Base-by-base conservation (phyloP, 1,140 invertebrate genomes). In the Diuraphis noxia region DNA sequence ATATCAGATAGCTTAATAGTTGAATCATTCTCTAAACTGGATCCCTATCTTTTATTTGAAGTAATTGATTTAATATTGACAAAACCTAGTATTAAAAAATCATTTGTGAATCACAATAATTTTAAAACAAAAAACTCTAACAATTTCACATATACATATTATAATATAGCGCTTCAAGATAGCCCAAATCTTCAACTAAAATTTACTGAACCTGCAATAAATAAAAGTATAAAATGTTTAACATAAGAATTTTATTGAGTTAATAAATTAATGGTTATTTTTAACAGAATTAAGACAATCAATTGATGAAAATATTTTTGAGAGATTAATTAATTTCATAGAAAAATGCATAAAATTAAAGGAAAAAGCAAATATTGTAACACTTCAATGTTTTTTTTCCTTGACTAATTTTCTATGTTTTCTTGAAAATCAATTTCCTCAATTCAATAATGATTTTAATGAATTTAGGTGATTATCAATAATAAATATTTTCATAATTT, bases 351-450 rank as follows among this genome's bases (percentile, higher is more conserved):
- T 82, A n/a, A 0, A 1, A 40, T 5, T 91, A 30, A 25, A 82
- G 52, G n/a, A 81, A 38, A 79, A 82, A 49, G 2, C 77, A 46
- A 82, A 36, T 49, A 82, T 91, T 49, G 1, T 25, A 46, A 30
- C n/a, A 19, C 25, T 91, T 8, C 34, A 91, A 49, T 38, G 49
- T 8, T 49, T 40, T 81, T 82, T 38, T 38, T 41, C 63, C 7
- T 21, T 81, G 46, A 46, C 34, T 30, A 91, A 82, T 81, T 81
- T 91, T n/a, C 10, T 91, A 36, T 91, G 89, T 81, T 82, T 91
- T 52, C 63, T 91, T 81, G 89, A 91, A 91, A 91, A 40, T 91
- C 36, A 38, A 4, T 81, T 82, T 46, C 30, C 77, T n/a, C 41
- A 82, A 40, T 36, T 91, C 7, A 49, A 40, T 82, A 49, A 49